Base-by-base conservation (phyloP, 2,888 invertebrate species). In the Archaeoteleia sp. region DNA sequence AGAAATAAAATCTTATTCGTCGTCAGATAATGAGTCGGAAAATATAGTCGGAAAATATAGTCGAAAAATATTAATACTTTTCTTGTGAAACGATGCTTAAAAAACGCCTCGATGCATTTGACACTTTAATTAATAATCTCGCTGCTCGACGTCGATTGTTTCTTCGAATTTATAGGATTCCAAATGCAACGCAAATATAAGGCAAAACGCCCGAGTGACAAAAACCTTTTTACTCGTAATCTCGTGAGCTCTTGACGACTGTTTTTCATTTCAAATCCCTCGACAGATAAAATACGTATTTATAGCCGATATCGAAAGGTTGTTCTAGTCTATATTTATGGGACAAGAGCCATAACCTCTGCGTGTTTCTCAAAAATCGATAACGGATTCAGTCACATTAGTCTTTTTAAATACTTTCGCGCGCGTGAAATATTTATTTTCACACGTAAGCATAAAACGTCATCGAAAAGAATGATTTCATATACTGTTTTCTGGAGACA, bases 211-310 rank as follows among this genome's bases (percentile, higher is more conserved):
- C 25, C 15, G 23, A 49, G 49, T 51, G 45, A 45, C 63, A 49
- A 69, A 72, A 76, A 71, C 71, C 71, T 76, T 78, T 80, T 79
- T 72, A 74, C 69, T 60, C 61, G 70, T 81, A 80, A 82, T 80
- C 81, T 80, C 78, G 71, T 67, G 79, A 78, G 79, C 78, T 78
- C 74, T 78, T 81, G 80, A 79, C 80, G 76, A 80, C 80, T 82
- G 80, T 82, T 82, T 81, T 80, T 82, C 78, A 82, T 80, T 78
- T 75, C 58, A 75, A 81, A 81, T 78, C 78, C 79, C 75, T 57
- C 70, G 78, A 74, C 73, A 74, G 78, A 78, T 80, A 76, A 79
- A 79, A 80, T 77, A 69, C 78, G 78, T 79, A 81, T 83, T 80
- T 82, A 78, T 76, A 74, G 74, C 69, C 73, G 76, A 79, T 77